These are phyloP conservation scores for Eufriesea mexicana DNA, from an alignment of 1,140 invertebrate genomes.

Conservation along the genomic window DNA sequence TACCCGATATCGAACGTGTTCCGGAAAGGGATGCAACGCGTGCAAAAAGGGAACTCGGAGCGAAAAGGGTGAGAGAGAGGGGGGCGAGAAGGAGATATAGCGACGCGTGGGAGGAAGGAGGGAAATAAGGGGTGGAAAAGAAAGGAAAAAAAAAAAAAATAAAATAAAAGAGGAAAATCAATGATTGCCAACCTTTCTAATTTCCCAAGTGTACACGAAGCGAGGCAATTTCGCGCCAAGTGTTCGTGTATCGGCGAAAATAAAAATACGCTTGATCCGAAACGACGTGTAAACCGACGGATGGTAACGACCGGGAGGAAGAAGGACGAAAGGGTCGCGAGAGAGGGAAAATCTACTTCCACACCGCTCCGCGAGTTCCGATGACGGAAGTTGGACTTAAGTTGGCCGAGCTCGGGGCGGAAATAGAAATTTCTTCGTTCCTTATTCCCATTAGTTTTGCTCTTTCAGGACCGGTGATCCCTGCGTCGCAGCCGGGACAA, in stretches of 20 bases:
- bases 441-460: conserved; percentile 27
- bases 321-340: background rate
- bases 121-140: background rate
- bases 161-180: conserved; percentile 48
- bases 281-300: conserved; percentile 44
- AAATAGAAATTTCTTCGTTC: conserved; percentile 56
- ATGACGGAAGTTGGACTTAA: conserved; percentile 65
- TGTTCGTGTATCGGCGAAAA: conserved; percentile 43
- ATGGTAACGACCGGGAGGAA: conserved; percentile 36
- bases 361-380: conserved; percentile 48
- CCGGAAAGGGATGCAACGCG: conserved; percentile 1
- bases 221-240: conserved; percentile 24
- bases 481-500: conserved; percentile 21
- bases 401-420: conserved; percentile 35
- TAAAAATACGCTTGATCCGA: conserved; percentile 56
- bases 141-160: background rate
- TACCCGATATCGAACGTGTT: conserved; percentile 14
- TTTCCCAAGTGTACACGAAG: conserved; percentile 71
- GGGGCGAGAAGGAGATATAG: background rate
- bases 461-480: conserved; percentile 27
- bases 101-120: too few species aligned
- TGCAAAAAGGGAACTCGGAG: too few species aligned
- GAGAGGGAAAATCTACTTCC: background rate
- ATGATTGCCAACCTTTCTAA: conserved; percentile 69
- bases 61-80: background rate